Conservation (phyloP, 2,797 vertebrate genomes). For the Phrynocephalus guinanensis region DNA sequence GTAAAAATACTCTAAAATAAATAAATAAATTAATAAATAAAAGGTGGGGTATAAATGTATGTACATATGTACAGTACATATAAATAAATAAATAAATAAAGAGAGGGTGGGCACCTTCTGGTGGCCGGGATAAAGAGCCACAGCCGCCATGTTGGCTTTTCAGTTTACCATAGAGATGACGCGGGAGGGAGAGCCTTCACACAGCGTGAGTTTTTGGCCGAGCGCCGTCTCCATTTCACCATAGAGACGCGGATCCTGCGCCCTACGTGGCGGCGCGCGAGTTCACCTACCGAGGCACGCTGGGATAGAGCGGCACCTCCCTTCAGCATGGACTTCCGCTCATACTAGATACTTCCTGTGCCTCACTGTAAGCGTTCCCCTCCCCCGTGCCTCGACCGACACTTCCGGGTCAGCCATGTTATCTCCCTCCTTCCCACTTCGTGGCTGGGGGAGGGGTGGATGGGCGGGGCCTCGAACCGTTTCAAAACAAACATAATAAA, state of each 20-base stretch:
- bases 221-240: not conserved
- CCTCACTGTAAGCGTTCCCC: not conserved
- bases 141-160: not conserved
- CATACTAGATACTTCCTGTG: not conserved
- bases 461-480: not conserved
- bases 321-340: not conserved
- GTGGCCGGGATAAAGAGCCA: not conserved
- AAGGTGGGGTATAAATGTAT: no score
- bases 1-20: no score
- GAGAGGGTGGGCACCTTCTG: not conserved
- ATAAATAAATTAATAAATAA: no score
- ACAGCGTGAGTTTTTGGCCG: not conserved
- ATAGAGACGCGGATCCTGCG: not conserved
- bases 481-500: not conserved
- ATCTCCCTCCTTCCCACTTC: not conserved
- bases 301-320: not conserved
- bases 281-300: not conserved
- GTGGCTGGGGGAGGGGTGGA: not conserved
- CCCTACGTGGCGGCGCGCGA: not conserved
- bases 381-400: not conserved
- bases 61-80: no score
- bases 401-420: constrained; percentile 13
- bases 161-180: not conserved
- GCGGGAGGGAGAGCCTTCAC: no score
- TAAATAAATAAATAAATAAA: no score